A percentile compares a stretch with the other conserved stretches of the same genome.
Evolutionary conservation across 1,140 invertebrate species (phyloP).

Genomic region (Drosophila subobscura): DNA sequence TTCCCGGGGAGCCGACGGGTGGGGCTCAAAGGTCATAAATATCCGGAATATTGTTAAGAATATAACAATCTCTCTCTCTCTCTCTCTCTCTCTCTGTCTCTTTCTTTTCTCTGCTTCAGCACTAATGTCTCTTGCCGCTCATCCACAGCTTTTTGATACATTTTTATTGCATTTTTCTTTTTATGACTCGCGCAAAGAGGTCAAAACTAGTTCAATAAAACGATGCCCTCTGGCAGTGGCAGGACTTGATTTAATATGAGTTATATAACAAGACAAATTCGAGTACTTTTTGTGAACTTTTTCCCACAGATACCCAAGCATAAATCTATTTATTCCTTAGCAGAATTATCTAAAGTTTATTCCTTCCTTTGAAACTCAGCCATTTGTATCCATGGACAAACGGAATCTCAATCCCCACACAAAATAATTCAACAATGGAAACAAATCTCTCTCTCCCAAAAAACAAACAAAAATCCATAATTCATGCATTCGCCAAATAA

Average conservation of each 20-base stretch:
- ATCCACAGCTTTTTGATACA: constrained; percentile 28
- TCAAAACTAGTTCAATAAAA: constrained; percentile 21
- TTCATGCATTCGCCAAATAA: constrained; percentile 78
- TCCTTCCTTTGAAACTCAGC: too few relatives aligned
- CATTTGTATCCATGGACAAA: constrained; percentile 8
- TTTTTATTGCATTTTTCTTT: constrained; percentile 30
- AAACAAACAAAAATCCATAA: constrained; percentile 53
- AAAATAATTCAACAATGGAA: constrained; percentile 64
- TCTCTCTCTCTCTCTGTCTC: background rate
- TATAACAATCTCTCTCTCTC: constrained; percentile 65
- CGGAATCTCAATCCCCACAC: constrained; percentile 7
- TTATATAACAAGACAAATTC: background rate
- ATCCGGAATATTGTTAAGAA: constrained; percentile 77
- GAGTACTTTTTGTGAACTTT: background rate
- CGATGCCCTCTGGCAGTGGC: constrained; percentile 3
- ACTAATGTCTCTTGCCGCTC: background rate
- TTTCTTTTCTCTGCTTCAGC: background rate
- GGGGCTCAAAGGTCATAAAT: constrained; percentile 64
- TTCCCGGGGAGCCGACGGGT: too few relatives aligned
- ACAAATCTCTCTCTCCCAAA: constrained; percentile 60
- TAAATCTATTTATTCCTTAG: too few relatives aligned
- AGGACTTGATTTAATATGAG: too few relatives aligned
- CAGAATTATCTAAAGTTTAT: too few relatives aligned
- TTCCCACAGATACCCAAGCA: too few relatives aligned
- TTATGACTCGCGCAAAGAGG: constrained; percentile 35